Conservation (phyloP, 2,797 vertebrate genomes). For the Tiaroga cobitis region DNA sequence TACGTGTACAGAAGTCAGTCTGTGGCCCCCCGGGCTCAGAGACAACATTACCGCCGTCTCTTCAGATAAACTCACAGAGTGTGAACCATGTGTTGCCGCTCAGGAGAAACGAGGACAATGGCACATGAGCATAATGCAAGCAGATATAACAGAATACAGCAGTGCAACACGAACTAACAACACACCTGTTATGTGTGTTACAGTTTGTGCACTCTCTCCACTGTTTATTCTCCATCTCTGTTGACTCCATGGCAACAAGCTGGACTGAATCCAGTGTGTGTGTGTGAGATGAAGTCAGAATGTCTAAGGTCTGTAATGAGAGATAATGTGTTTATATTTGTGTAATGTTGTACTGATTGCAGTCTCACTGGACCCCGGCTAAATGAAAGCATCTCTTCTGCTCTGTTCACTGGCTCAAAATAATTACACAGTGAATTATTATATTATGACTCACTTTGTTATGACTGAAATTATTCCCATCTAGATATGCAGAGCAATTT, state of each 20-base stretch:
- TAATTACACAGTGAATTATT: constrained; percentile 62
- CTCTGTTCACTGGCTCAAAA: constrained; percentile 53
- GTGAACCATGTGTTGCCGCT: constrained; percentile 52
- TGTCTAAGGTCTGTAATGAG: constrained; percentile 77
- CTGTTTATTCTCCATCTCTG: constrained; percentile 56
- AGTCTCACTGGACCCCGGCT: constrained; percentile 68
- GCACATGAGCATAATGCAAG: constrained; percentile 37
- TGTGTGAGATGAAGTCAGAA: constrained; percentile 73
- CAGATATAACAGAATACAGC: constrained; percentile 32
- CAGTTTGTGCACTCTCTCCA: constrained; percentile 53
- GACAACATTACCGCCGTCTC: constrained; percentile 53
- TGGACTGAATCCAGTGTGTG: constrained; percentile 72
- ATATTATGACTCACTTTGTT: constrained; percentile 59
- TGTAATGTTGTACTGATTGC: constrained; percentile 76
- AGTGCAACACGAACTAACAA: constrained; percentile 19
- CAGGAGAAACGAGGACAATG: constrained; percentile 45
- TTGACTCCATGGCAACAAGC: constrained; percentile 77
- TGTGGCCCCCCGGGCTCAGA: constrained; percentile 41
- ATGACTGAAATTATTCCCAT: constrained; percentile 40
- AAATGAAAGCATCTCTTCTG: constrained; percentile 58
- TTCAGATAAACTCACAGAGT: constrained; percentile 51
- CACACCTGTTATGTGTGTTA: constrained; percentile 43
- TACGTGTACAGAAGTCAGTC: constrained; percentile 56
- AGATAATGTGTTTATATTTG: constrained; percentile 81
- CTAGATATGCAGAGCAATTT: constrained; percentile 43